Base-by-base conservation (phyloP, 1,140 invertebrate species). In the Phocides pigmalion region DNA sequence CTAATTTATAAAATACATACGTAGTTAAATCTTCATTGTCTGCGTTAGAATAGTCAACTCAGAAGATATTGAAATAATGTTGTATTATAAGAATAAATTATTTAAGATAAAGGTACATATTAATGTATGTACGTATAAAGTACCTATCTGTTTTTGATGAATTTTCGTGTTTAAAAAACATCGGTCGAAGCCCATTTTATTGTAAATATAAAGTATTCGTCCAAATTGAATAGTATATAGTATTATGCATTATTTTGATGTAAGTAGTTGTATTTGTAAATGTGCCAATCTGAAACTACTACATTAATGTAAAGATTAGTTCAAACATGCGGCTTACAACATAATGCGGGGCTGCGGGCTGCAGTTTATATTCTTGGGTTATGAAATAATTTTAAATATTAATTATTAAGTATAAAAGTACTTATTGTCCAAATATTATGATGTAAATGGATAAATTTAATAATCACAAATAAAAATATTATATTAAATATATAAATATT, bases 81-180 rank as follows among this genome's bases (percentile, higher is more conserved):
- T 8, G 25, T 28, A 28, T 3, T 28, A 28, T 28, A 28, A 4
- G 25, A 28, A 6, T 28, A 28, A 4, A 28, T n/a, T n/a, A n/a
- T n/a, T n/a, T 28, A 28, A 28, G 25, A 8, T 8, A 28, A 8
- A 39, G 4, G 12, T 39, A 39, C 12, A 12, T 39, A n/a, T n/a
- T n/a, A n/a, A n/a, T n/a, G n/a, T 39, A 39, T n/a, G 35, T 12
- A 46, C 15, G 6, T 46, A 17, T 46, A 46, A 20, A 11, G 35
- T 46, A 46, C 6, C 9, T 39, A 53, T 14, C 32, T 19, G 16
- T 53, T 53, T 53, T 53, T 53, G 50, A 53, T 37, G 50, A 53
- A 53, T 53, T 53, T 53, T 53, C 50, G 16, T 53, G 32, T 53
- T 53, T 53, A 19, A 37, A 39, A 53, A 53, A 53, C 50, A 53